Percentiles rank a stretch among this genome's conserved stretches.
Evolutionary conservation across 2,888 invertebrate genomes (phyloP).

Genomic region (Rhamnusium bicolor): DNA sequence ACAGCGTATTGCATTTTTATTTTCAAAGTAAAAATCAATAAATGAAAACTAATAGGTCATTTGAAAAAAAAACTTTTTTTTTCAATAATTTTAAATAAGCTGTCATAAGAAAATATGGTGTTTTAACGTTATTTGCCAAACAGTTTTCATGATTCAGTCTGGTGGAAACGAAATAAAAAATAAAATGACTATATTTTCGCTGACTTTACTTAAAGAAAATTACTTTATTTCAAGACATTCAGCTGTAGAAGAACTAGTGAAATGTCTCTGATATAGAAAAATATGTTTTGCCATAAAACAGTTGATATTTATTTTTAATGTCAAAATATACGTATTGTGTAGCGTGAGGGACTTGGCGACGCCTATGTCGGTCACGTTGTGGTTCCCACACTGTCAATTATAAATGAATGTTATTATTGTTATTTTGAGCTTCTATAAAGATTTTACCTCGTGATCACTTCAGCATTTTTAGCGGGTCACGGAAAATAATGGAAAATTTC

Average conservation of each 20-base stretch:
- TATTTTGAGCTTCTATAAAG: not conserved
- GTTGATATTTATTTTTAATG: not conserved
- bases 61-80: no score
- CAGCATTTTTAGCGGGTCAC: not conserved
- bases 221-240: not conserved
- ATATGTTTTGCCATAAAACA: not conserved
- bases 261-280: not conserved
- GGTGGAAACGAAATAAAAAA: no score
- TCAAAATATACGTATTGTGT: not conserved
- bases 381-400: constrained; percentile 16
- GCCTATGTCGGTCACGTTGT: not conserved
- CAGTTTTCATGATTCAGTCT: no score
- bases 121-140: no score
- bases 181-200: no score
- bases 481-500: not conserved
- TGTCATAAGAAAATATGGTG: no score
- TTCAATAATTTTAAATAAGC: no score
- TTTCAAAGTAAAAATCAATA: no score
- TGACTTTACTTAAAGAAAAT: no score
- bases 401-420: constrained; percentile 11
- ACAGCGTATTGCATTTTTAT: no score
- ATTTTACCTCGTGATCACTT: constrained; percentile 1
- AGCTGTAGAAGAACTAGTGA: no score
- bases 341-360: not conserved
- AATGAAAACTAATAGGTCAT: no score